Evolutionary conservation across 2,113 vertebrate genomes (phyloP), one percentile per base, ranked within the genome.

Genomic region (Podiceps cristatus): DNA sequence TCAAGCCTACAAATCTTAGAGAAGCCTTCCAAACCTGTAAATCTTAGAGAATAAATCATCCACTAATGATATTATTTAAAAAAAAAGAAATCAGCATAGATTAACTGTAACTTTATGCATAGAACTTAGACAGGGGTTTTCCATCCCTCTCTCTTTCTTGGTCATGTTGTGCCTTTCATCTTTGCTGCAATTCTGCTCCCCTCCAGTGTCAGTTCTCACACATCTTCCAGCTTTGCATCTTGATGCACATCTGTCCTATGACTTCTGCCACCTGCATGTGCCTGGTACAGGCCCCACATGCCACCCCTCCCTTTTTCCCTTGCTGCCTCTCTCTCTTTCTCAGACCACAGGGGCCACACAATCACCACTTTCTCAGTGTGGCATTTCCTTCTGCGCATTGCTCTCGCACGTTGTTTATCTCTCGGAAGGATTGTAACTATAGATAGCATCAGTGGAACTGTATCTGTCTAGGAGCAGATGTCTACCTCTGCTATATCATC

Each of bases 391-490:
- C 97, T 64, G 93, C 63, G 22, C 16, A 1, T 87, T 78, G 97
- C 96, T 97, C 93, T 88, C 79, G 47, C 96, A 88, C 19, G 97
- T 96, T 98, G 98, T 98, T 99, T 99, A 98, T 99, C 98, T 98
- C 98, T 98, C 94, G 0, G 96, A 97, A 98, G 98, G 98, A 98
- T 97, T 98, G 96, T 85, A 91, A 84, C 97, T 95, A 89, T 88
- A 98, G 99, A 99, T 99, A 97, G 87, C 98, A 99, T 99, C 98
- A 95, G 98, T 94, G 97, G 96, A 97, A 95, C 98, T 96, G 96
- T 98, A 98, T 99, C 98, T 98, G 98, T 97, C 98, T 98, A 97
- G 98, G 98, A 98, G 97, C 99, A 99, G 98, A 98, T 98, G 98
- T 98, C 98, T 98, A 97, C 96, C 98, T 98, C 96, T 93, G 96